Conservation (phyloP, 1,140 invertebrate species). For the Neodiprion virginianus region DNA sequence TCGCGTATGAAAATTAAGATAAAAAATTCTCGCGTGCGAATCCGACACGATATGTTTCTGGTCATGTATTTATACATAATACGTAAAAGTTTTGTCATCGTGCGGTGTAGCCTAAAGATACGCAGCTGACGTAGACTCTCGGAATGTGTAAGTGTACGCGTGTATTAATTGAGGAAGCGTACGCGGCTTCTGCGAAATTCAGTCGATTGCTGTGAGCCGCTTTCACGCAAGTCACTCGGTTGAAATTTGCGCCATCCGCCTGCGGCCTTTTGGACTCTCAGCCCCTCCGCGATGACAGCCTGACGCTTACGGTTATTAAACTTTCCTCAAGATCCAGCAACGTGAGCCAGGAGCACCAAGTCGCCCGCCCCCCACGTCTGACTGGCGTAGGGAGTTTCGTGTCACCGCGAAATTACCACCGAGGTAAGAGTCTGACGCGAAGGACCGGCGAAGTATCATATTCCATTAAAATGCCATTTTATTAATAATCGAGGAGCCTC, state of each 20-base stretch:
- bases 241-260: background rate
- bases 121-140: too few species aligned
- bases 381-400: background rate
- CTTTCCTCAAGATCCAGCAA: background rate
- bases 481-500: conserved; percentile 1
- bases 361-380: too few species aligned
- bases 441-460: background rate
- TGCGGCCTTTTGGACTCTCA: background rate
- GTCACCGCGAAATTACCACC: background rate
- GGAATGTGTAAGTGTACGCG: too few species aligned
- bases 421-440: background rate
- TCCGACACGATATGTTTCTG: background rate
- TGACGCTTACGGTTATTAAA: conserved; percentile 1
- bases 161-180: background rate
- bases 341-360: background rate
- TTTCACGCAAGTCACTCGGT: background rate
- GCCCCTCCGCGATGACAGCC: background rate
- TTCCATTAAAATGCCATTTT: conserved; percentile 5
- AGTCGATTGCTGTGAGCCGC: background rate
- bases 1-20: background rate
- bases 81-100: too few species aligned
- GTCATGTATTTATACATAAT: background rate
- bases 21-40: background rate
- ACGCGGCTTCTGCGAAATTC: background rate
- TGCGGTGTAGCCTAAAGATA: too few species aligned